Base-by-base conservation (phyloP, 1,140 invertebrate species). In the Helicoverpa zea region DNA sequence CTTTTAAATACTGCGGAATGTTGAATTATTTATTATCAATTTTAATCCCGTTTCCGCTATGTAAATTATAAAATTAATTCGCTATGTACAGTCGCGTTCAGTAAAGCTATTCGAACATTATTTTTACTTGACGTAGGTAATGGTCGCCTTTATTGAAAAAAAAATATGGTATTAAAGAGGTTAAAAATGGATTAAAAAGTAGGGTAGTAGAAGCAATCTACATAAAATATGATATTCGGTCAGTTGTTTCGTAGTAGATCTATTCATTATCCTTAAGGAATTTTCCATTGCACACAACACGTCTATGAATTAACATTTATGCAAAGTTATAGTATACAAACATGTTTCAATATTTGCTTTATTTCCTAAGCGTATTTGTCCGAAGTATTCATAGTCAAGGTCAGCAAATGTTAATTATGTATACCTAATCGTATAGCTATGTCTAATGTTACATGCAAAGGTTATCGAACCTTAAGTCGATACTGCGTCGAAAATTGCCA, bases 371-470 rank as follows among this genome's bases (percentile, higher is more conserved):
- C 14, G 11, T 23, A 61, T 30, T 61, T 29, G 29, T 10, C 43
- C 64, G n/a, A 14, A 49, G 16, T 47, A 51, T 68, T 68, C 11
- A 51, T 68, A 68, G 64, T 16, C 64, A 68, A 68, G 64, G 64
- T 49, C 14, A 16, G 16, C 18, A 49, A 3, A 68, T 23, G 64
- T 68, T 68, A 47, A 47, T 66, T 16, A 16, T 35, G 63, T 47
- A 23, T 23, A 23, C 23, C 23, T 23, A 23, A 23, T 23, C 2
- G 23, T 23, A 18, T 16, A 35, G 43, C n/a, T 49, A 68, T 13
- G 35, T 43, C 35, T 43, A 43, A 43, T 43, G 3, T 43, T 49
- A 68, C 4, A 47, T 16, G 64, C 43, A 49, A 23, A 68, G 64
- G 43, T 49, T 10, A 68, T 68, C 16, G 64, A 68, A 49, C 43